phyloP scores from a whole-genome alignment of 2,888 invertebrate species.

The Incurvaria masculella region DNA sequence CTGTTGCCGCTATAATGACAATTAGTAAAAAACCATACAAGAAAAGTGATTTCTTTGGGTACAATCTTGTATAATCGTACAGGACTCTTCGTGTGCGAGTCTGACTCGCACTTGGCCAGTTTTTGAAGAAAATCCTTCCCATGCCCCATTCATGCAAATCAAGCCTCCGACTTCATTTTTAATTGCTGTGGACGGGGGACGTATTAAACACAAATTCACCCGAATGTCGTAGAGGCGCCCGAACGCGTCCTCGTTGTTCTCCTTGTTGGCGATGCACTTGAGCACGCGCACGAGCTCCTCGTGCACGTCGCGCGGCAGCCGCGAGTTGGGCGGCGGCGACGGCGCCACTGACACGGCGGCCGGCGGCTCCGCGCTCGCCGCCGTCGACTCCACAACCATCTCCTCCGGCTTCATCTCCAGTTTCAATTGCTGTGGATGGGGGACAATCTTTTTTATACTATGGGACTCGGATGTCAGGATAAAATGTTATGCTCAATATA shows the following conservation, averaged over 20 bases:
- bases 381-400: conserved; percentile 34
- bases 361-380: conserved; percentile 68
- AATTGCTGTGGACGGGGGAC: too few relatives aligned
- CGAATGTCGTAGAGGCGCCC: conserved; percentile 75
- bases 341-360: conserved; percentile 79
- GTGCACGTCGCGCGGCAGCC: conserved; percentile 75
- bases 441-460: too few relatives aligned
- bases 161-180: too few relatives aligned
- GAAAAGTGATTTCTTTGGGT: too few relatives aligned
- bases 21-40: too few relatives aligned
- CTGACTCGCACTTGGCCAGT: too few relatives aligned
- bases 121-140: too few relatives aligned
- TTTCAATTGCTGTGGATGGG: conserved; percentile 47
- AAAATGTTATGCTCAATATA: too few relatives aligned
- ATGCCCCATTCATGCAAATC: not conserved
- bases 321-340: conserved; percentile 66
- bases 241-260: conserved; percentile 80
- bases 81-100: too few relatives aligned
- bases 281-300: conserved; percentile 86
- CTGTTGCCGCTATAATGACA: too few relatives aligned
- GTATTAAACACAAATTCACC: conserved; percentile 25
- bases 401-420: conserved; percentile 56
- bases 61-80: too few relatives aligned
- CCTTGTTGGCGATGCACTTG: conserved; percentile 86
- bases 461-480: too few relatives aligned